These are phyloP conservation scores for Scaptomyza montana DNA, from an alignment of 1,140 invertebrate species.

Conservation along the genomic window DNA sequence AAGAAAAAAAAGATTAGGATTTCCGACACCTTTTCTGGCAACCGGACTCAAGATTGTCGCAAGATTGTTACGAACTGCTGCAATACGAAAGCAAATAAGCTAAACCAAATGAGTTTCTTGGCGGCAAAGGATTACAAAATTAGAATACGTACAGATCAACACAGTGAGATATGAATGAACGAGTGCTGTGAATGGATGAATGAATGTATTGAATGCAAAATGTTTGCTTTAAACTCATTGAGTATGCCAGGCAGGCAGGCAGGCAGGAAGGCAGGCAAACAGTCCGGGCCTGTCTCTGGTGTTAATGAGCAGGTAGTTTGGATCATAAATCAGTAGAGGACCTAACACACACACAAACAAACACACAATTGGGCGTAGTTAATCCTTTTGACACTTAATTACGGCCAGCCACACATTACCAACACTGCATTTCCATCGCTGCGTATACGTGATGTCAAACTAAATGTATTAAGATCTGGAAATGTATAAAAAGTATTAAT, in stretches of 20 bases:
- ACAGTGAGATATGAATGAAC: slow-evolving; percentile 10
- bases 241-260: slow-evolving; percentile 15
- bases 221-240: slow-evolving; percentile 4
- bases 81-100: slow-evolving; percentile 54
- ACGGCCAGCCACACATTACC: slow-evolving; percentile 52
- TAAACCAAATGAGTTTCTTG: slow-evolving; percentile 13
- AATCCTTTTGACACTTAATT: slow-evolving; percentile 76
- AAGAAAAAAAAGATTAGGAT: slow-evolving; percentile 42
- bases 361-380: slow-evolving; percentile 52
- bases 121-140: slow-evolving; percentile 37
- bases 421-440: not conserved
- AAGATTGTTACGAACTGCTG: slow-evolving; percentile 49
- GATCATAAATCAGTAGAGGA: slow-evolving; percentile 55
- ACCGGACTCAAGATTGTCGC: slow-evolving; percentile 30
- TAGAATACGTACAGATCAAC: slow-evolving; percentile 47
- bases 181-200: slow-evolving; percentile 24
- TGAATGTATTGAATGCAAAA: slow-evolving; percentile 14
- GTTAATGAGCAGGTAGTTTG: slow-evolving; percentile 32
- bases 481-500: too few species aligned
- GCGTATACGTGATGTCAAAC: too few species aligned
- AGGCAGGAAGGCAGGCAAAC: not conserved
- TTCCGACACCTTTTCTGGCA: slow-evolving; percentile 32
- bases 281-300: slow-evolving; percentile 1
- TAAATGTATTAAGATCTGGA: too few species aligned
- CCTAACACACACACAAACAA: not conserved